A percentile compares a stretch with the other conserved stretches of the same genome.
phyloP scores from a whole-genome alignment of 1,140 invertebrate species.

The Eumaeus atala region DNA sequence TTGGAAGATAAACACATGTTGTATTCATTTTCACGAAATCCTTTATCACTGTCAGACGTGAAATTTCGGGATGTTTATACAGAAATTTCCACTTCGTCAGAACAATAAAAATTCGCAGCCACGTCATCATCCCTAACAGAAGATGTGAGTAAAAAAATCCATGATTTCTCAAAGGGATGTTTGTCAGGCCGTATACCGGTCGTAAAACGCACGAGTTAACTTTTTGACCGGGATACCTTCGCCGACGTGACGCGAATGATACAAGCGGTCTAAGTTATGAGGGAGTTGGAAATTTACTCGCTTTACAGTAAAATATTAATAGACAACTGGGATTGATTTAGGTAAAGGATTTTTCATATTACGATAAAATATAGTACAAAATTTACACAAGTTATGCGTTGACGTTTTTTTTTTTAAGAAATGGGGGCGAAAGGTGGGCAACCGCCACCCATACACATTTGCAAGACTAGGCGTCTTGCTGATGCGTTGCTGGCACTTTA shows the following conservation, averaged over 20 bases:
- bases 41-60: slow-evolving; percentile 3
- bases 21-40: slow-evolving; percentile 1
- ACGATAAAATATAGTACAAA: not conserved
- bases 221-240: slow-evolving; percentile 69
- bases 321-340: no score
- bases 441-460: no score
- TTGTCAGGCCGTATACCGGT: slow-evolving; percentile 36
- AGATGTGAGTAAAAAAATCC: slow-evolving; percentile 54
- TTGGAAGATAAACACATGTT: not conserved
- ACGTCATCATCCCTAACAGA: slow-evolving; percentile 29
- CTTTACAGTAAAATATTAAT: no score
- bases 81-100: slow-evolving; percentile 32
- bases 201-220: slow-evolving; percentile 59
- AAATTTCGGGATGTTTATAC: not conserved
- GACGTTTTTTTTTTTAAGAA: no score
- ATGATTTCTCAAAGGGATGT: slow-evolving; percentile 69
- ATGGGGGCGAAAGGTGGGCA: no score
- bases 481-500: no score
- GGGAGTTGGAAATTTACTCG: not conserved
- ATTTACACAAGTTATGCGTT: no score
- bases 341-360: no score
- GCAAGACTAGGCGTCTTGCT: no score
- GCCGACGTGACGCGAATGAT: slow-evolving; percentile 57
- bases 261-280: slow-evolving; percentile 28
- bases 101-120: slow-evolving; percentile 31